Percentiles rank a stretch among this genome's conserved stretches.
These are phyloP conservation scores for Myiopsitta monachus DNA, from an alignment of 2,113 vertebrate species.

Conservation along the genomic window DNA sequence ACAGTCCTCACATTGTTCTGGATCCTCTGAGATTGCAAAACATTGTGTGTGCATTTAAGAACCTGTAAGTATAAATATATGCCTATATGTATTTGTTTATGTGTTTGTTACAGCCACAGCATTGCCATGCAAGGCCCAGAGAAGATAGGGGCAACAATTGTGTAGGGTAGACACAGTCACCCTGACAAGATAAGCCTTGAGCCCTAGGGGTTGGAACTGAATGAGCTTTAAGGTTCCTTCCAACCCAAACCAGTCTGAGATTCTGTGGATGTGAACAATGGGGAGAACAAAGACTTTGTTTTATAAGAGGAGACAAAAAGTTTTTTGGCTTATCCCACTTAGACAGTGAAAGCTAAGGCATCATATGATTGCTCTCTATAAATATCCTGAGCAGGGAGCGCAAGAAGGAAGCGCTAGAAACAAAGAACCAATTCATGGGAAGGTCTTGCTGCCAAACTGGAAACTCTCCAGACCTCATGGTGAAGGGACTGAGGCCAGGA, in stretches of 20 bases:
- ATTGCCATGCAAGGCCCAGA: not conserved
- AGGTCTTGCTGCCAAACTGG: not conserved
- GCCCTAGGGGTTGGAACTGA: not conserved
- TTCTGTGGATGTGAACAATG: not conserved
- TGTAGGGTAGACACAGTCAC: not conserved
- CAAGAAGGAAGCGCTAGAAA: not conserved
- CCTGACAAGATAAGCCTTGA: not conserved
- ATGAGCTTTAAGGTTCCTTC: not conserved
- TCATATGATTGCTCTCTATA: not conserved
- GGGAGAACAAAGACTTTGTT: not conserved
- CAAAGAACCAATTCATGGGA: not conserved
- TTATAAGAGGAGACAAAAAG: not conserved
- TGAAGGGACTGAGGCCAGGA: not conserved
- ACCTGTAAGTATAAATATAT: not conserved
- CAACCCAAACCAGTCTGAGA: not conserved
- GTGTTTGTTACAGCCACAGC: not conserved
- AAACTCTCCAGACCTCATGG: not conserved
- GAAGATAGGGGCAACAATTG: not conserved
- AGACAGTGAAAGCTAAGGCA: not conserved
- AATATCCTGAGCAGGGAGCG: not conserved
- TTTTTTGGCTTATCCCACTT: not conserved
- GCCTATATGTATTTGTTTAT: too few species aligned
- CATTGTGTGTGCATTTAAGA: not conserved
- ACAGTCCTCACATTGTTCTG: not conserved
- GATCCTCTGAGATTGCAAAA: not conserved